phyloP scores from a whole-genome alignment of 2,797 vertebrate genomes.

The Allobates femoralis region DNA sequence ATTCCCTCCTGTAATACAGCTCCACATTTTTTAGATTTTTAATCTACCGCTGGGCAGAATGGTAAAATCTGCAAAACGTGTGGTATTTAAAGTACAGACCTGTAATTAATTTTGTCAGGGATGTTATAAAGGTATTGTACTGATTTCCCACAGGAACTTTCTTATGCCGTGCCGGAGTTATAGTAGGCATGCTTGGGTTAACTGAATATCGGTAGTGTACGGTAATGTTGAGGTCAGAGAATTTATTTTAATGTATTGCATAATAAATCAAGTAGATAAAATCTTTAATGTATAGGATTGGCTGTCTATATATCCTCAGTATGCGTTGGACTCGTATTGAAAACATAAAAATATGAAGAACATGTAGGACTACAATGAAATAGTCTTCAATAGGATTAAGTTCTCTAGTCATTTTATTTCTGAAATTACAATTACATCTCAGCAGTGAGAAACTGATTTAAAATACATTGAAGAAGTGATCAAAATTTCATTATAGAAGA shows the following conservation, averaged over 20 bases:
- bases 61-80: background rate
- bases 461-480: conserved; percentile 27
- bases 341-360: background rate
- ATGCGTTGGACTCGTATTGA: background rate
- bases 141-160: background rate
- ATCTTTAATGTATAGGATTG: background rate
- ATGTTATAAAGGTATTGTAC: conserved; percentile 1
- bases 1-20: background rate
- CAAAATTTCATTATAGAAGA: conserved; percentile 21
- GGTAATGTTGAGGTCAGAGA: background rate
- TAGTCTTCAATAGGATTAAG: background rate
- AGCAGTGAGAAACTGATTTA: conserved; percentile 36
- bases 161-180: background rate
- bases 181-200: conserved; percentile 1
- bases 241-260: background rate
- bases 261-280: background rate
- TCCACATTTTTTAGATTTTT: background rate
- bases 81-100: background rate
- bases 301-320: background rate
- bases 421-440: conserved; percentile 22
- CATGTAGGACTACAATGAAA: background rate
- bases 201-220: background rate
- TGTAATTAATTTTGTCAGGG: conserved; percentile 6
- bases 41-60: background rate
- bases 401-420: background rate